A percentile compares a stretch with the other conserved stretches of the same genome.
These are phyloP conservation scores for Cheilosia grossa DNA, from an alignment of 2,888 invertebrate species.

Conservation along the genomic window DNA sequence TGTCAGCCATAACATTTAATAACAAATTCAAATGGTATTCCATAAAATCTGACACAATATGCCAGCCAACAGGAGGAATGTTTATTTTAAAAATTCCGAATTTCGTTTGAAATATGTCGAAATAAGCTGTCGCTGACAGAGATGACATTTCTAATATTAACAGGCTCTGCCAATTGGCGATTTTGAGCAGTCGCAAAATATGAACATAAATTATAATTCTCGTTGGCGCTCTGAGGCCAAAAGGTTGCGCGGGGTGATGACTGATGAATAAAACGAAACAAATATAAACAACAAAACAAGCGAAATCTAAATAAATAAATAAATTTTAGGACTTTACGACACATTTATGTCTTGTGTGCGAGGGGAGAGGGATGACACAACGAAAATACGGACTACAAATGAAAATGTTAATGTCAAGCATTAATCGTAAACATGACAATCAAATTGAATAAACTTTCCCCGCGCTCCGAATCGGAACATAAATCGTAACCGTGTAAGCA, in stretches of 20 bases:
- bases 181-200: constrained; percentile 32
- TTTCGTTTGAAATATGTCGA: constrained; percentile 49
- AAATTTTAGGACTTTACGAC: constrained; percentile 53
- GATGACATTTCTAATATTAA: constrained; percentile 43
- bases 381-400: constrained; percentile 41
- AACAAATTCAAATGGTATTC: constrained; percentile 56
- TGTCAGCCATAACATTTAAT: constrained; percentile 55
- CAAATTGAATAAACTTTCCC: constrained; percentile 54
- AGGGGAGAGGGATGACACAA: not conserved
- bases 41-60: constrained; percentile 52
- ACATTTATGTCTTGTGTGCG: constrained; percentile 23
- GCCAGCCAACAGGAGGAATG: constrained; percentile 23
- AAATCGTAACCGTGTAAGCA: constrained; percentile 10
- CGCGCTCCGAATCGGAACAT: not conserved
- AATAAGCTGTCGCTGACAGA: constrained; percentile 54
- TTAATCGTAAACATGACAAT: constrained; percentile 56
- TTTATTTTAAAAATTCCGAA: constrained; percentile 52
- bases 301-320: constrained; percentile 60
- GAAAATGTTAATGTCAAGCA: constrained; percentile 56
- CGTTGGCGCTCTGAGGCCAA: not conserved
- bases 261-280: constrained; percentile 10
- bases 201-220: constrained; percentile 54
- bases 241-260: not conserved
- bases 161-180: constrained; percentile 13
- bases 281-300: constrained; percentile 29